Evolutionary conservation across 1,140 invertebrate genomes (phyloP), one percentile per base, ranked within the genome.

Genomic region (Armadillidium nasatum): DNA sequence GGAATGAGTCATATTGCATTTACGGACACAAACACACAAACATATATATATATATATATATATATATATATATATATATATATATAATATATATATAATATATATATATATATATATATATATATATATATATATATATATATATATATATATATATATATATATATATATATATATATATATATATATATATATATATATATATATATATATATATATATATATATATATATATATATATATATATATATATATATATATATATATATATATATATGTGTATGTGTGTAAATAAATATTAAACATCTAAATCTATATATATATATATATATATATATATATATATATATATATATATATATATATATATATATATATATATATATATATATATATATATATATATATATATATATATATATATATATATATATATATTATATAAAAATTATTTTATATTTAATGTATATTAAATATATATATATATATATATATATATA

Each of bases 41-140:
- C 33, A 33, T 6, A 33, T 33, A 21, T 11, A 68, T 19, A 0
- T 13, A 68, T n/a, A 21, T 19, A 21, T 19, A 21, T 68, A 68
- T 68, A n/a, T 68, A 21, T 68, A 68, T 68, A 21, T 68, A 21
- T n/a, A 68, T 68, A 68, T 21, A 68, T 68, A 21, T 68, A 68
- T 68, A n/a, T n/a, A n/a, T n/a, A n/a, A n/a, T n/a, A n/a, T n/a
- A n/a, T n/a, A n/a, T n/a, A n/a, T n/a, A n/a, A 21, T 11, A 68
- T 19, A 0, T 13, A 68, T n/a, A 21, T 19, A 21, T 19, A 21
- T 68, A 68, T 68, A n/a, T 68, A 21, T 68, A 68, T 68, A 21
- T 68, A 21, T n/a, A 68, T 68, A 68, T 21, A 68, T 68, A 21
- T 68, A 68, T 68, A n/a, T n/a, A 21, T 11, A 68, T 19, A 0